Base-by-base conservation (phyloP, 2,113 vertebrate species). In the Manacus vitellinus region DNA sequence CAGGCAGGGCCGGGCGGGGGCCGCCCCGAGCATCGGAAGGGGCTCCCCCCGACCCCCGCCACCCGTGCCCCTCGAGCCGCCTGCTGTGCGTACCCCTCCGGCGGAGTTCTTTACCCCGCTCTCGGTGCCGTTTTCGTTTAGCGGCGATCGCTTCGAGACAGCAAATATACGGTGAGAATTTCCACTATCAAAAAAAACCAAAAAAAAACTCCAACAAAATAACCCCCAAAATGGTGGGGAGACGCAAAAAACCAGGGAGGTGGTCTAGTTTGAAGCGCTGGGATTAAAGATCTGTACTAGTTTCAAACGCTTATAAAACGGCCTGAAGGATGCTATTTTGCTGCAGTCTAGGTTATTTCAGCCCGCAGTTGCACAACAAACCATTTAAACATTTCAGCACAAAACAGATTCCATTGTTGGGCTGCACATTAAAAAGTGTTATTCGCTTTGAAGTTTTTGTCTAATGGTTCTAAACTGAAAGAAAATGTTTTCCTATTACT, bases 401-500 rank as follows among this genome's bases (percentile, higher is more conserved):
- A 98, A 98, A 98, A 95, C 97, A 97, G 94, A 93, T 98, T 98
- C 98, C 94, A 98, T 98, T 98, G 98, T 98, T 96, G 90, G 97
- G 97, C 98, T 97, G 97, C 98, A 98, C 98, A 98, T 98, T 99
- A 98, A 98, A 98, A 98, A 98, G 98, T 98, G 97, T 97, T 98
- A 97, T 97, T 98, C 97, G 94, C 99, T 99, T 99, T 99, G 99
- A 99, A 99, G 98, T 98, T 99, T 98, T 99, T 99, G 98, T 99
- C 98, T 98, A 98, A 98, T 98, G 98, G 98, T 97, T 98, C 97
- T 99, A 99, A 99, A 99, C 98, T 99, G 99, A 99, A 99, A 99
- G 99, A 99, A 99, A 99, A 99, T 99, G 99, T 99, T 99, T 99
- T 99, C 99, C 99, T 99, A 99, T 99, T 99, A 99, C 99, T 99